These are phyloP conservation scores for Jaculus jaculus DNA, from an alignment of 2,113 vertebrate genomes.

Conservation along the genomic window DNA sequence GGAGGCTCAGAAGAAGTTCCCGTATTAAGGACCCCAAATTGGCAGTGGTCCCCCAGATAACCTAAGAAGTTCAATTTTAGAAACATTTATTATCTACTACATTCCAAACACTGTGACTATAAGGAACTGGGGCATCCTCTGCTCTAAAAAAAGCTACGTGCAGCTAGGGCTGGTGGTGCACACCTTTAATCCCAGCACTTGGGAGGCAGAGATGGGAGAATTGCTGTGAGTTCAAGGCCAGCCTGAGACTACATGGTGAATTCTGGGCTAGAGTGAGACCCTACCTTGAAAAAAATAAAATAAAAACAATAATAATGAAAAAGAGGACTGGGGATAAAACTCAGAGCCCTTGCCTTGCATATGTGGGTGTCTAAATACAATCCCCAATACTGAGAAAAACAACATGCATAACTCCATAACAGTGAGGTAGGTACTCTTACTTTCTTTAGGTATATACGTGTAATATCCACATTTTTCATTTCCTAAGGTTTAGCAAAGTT, in stretches of 20 bases:
- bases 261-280: neutral
- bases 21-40: too few species aligned
- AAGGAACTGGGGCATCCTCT: too few species aligned
- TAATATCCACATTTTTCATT: neutral
- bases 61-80: too few species aligned
- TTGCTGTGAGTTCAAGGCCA: neutral
- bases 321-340: neutral
- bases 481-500: constrained; percentile 21
- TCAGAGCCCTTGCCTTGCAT: neutral
- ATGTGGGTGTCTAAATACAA: neutral
- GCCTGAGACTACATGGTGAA: neutral
- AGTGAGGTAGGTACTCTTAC: neutral
- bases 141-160: too few species aligned
- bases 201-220: neutral
- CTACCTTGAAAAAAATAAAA: neutral
- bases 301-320: too few species aligned
- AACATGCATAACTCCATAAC: neutral
- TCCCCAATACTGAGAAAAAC: neutral
- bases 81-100: too few species aligned
- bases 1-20: too few species aligned
- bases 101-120: too few species aligned
- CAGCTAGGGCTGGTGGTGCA: neutral
- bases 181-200: neutral
- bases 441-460: neutral
- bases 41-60: too few species aligned